Evolutionary conservation across 2,888 invertebrate species (phyloP).

Genomic region (Barypeithes pellucidus): DNA sequence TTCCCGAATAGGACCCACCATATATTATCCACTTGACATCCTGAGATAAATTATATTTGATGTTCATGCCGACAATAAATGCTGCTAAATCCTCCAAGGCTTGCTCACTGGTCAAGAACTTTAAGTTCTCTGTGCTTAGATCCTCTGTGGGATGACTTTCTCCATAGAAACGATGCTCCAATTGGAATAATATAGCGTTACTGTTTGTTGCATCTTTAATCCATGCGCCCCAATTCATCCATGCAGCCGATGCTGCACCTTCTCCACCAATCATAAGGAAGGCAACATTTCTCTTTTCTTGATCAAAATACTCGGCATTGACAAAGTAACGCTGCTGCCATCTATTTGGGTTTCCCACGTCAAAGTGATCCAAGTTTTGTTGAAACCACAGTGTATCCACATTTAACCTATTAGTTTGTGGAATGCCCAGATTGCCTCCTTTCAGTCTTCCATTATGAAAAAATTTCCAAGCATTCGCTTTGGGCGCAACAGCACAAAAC

Average conservation of each 20-base stretch:
- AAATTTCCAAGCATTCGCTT: background rate
- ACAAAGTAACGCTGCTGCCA: background rate
- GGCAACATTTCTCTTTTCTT: background rate
- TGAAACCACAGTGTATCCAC: background rate
- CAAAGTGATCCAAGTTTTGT: background rate
- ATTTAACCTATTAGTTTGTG: background rate
- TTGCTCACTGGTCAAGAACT: background rate
- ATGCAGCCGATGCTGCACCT: background rate
- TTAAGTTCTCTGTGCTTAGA: background rate
- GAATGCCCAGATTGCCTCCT: background rate
- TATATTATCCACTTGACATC: slow-evolving; percentile 89
- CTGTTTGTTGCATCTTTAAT: background rate
- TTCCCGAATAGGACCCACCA: slow-evolving; percentile 96
- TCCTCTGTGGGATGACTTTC: background rate
- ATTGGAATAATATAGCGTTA: background rate
- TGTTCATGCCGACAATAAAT: background rate
- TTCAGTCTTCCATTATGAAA: background rate
- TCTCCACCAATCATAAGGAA: background rate
- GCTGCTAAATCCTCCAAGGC: background rate
- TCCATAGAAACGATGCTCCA: slow-evolving; percentile 2
- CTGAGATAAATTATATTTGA: background rate
- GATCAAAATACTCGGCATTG: background rate
- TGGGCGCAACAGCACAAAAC: background rate
- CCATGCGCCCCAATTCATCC: background rate
- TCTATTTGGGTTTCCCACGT: background rate